A percentile compares a stretch with the other conserved stretches of the same genome.
Evolutionary conservation across 2,888 invertebrate genomes (phyloP).

Genomic region (Rhagonycha lutea): DNA sequence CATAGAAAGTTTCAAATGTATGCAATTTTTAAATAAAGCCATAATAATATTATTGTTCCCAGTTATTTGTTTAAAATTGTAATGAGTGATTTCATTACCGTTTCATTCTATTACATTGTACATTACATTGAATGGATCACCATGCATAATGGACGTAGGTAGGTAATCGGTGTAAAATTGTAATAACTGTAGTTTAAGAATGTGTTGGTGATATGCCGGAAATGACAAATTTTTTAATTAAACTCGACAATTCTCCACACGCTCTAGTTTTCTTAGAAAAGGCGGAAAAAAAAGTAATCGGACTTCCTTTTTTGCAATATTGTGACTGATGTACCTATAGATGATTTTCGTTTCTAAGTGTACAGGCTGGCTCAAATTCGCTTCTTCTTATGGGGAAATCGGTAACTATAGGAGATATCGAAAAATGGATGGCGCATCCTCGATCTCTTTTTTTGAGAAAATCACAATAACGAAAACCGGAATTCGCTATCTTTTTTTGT

Average conservation of each 20-base stretch:
- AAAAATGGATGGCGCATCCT: too few relatives aligned
- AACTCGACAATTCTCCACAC: background rate
- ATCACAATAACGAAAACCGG: too few relatives aligned
- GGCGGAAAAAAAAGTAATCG: background rate
- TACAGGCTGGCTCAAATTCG: too few relatives aligned
- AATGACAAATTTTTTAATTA: background rate
- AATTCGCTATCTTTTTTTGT: too few relatives aligned
- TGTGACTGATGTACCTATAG: too few relatives aligned
- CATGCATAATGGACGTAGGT: background rate
- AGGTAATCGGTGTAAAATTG: background rate
- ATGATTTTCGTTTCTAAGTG: too few relatives aligned
- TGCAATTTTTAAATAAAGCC: background rate
- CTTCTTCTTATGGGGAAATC: too few relatives aligned
- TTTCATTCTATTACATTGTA: background rate
- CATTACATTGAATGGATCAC: background rate
- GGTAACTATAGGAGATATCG: too few relatives aligned
- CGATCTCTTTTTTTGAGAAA: too few relatives aligned
- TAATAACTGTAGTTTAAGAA: background rate
- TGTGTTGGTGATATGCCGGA: background rate
- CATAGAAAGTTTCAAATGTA: background rate
- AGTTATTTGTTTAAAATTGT: background rate
- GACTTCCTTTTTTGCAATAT: background rate
- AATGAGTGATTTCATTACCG: background rate
- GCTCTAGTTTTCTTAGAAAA: background rate
- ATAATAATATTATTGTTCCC: background rate